A percentile compares a stretch with the other conserved stretches of the same genome.
phyloP scores from a whole-genome alignment of 2,113 vertebrate genomes.

The Cricetomys ansorgei region DNA sequence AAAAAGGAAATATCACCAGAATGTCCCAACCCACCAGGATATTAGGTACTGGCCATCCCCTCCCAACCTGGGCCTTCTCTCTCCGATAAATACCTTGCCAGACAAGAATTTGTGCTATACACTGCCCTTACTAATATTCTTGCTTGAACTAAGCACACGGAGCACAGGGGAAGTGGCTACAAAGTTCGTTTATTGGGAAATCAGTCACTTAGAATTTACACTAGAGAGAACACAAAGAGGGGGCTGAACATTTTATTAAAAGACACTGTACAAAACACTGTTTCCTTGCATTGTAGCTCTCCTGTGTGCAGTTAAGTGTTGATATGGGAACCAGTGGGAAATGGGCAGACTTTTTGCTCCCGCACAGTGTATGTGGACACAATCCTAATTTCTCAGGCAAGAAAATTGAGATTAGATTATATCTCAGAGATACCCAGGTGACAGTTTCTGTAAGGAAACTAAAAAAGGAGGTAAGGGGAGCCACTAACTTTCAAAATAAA shows the following conservation, averaged over 20 bases:
- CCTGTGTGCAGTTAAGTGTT: not conserved
- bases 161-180: slow-evolving; percentile 72
- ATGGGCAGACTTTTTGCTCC: not conserved
- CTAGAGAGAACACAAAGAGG: slow-evolving; percentile 72
- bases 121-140: slow-evolving; percentile 34
- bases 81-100: not conserved
- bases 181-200: slow-evolving; percentile 87
- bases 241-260: slow-evolving; percentile 40
- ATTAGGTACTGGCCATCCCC: slow-evolving; percentile 1
- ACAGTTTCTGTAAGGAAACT: slow-evolving; percentile 10
- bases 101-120: slow-evolving; percentile 12
- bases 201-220: slow-evolving; percentile 75
- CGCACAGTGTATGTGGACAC: not conserved
- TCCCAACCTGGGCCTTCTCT: slow-evolving; percentile 36
- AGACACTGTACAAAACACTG: slow-evolving; percentile 74
- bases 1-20: not conserved
- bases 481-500: slow-evolving; percentile 42
- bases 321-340: not conserved
- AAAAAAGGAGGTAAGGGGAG: not conserved
- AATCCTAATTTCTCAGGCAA: slow-evolving; percentile 11
- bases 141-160: slow-evolving; percentile 79
- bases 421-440: slow-evolving; percentile 4
- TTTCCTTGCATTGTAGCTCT: not conserved
- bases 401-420: not conserved
- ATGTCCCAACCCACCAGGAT: slow-evolving; percentile 60